A percentile compares a stretch with the other conserved stretches of the same genome.
Conservation (phyloP, 2,888 invertebrate genomes). For the Acronicta alni region DNA sequence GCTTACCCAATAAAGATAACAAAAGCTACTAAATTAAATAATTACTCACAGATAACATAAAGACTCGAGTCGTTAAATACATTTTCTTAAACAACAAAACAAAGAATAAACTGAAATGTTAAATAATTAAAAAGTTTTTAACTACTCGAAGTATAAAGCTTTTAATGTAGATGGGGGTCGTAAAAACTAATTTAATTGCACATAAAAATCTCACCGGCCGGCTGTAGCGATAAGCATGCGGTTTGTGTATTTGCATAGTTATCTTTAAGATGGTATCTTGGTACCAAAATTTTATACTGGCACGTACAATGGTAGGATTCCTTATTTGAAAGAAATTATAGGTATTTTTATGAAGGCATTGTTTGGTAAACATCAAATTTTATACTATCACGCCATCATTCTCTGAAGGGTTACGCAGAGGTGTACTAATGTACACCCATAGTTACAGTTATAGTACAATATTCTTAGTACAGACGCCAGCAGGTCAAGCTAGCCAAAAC, state of each 20-base stretch:
- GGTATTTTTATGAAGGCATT: slow-evolving; percentile 13
- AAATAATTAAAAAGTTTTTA: slow-evolving; percentile 45
- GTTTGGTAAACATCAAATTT: neutral
- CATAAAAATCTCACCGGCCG: slow-evolving; percentile 59
- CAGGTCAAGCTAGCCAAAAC: too few relatives aligned
- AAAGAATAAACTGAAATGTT: slow-evolving; percentile 31
- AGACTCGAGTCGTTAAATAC: slow-evolving; percentile 30
- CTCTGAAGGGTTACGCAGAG: too few relatives aligned
- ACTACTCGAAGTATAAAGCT: slow-evolving; percentile 48
- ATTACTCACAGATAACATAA: slow-evolving; percentile 38
- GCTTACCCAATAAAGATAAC: slow-evolving; percentile 38
- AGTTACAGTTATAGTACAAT: too few relatives aligned
- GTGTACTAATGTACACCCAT: too few relatives aligned
- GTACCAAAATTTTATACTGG: slow-evolving; percentile 59
- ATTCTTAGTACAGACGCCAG: too few relatives aligned
- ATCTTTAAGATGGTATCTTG: slow-evolving; percentile 68
- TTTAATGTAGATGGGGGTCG: slow-evolving; percentile 47
- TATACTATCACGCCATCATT: too few relatives aligned
- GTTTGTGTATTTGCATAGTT: slow-evolving; percentile 69
- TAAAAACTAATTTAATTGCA: slow-evolving; percentile 62
- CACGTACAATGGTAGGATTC: slow-evolving; percentile 34
- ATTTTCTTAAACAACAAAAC: slow-evolving; percentile 29
- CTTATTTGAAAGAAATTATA: slow-evolving; percentile 20
- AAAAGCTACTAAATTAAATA: slow-evolving; percentile 29
- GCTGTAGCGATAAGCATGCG: slow-evolving; percentile 57